Evolutionary conservation across 2,797 vertebrate genomes (phyloP), one percentile per base, ranked within the genome.

Genomic region (Harpagifer antarcticus): DNA sequence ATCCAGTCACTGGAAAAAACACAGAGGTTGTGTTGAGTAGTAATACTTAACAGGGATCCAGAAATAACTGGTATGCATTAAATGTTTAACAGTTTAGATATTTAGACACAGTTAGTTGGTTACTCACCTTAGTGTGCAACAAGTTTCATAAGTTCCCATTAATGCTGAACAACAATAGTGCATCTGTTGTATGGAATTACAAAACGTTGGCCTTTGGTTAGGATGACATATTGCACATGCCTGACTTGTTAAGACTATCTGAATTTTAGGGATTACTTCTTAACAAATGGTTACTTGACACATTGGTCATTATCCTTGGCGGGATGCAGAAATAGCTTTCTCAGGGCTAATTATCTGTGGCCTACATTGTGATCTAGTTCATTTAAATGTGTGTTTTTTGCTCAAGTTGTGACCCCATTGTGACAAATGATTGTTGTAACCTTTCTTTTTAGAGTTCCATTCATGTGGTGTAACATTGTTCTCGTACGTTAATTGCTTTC

Each of bases 361-460:
- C 92, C 91, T 88, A 92, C 69, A 91, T 92, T 85, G 63, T 86
- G 89, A 91, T 83, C 88, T 87, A 86, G 77, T 90, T 89, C 62
- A 82, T 68, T 87, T 74, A 44, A 65, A 68, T 63, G 56, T 47
- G 53, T 70, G 65, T 42, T 33, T 81, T 81, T 54, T 76, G 6
- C 69, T 86, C 61, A 50, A 75, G 47, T 52, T 86, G 58, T 85
- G 87, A 86, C 88, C 79, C 76, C 73, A 71, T 88, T 90, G 85
- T 81, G 54, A 75, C 37, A 53, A 63, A 59, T 58, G 31, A 71
- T 19, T 56, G 56, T 42, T 76, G 50, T 70, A 79, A 78, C 79
- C 68, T 79, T 60, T 72, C 15, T 66, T 64, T 20, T 53, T 44
- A 20, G 55, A 40, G 59, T 62, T 42, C 65, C 50, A 58, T 23